Evolutionary conservation across 37 sponge, comb jelly and placozoan species (phyloP).

Genomic region (Halisarca cf. caerulea): DNA sequence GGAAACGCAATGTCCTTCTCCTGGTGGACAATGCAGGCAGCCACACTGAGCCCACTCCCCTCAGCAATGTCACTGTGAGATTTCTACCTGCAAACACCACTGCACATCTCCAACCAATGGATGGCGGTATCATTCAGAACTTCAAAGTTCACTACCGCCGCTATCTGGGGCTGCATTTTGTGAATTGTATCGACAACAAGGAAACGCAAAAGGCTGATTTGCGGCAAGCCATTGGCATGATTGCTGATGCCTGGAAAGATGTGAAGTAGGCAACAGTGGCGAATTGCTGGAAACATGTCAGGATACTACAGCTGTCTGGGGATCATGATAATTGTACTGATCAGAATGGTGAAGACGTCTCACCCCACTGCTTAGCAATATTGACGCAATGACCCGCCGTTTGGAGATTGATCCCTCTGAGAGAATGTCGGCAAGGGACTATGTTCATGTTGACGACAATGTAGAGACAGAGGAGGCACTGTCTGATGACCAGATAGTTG

Average conservation of each 20-base stretch:
- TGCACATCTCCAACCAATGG: constrained; percentile 24
- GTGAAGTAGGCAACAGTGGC: constrained; percentile 20
- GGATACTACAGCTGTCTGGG: not conserved
- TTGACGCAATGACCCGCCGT: not conserved
- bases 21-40: constrained; percentile 25
- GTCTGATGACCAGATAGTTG: constrained; percentile 32
- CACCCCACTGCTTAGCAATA: not conserved
- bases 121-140: constrained; percentile 21
- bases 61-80: not conserved
- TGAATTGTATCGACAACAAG: not conserved
- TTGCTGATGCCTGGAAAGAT: constrained; percentile 15
- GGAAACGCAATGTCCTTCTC: constrained; percentile 5
- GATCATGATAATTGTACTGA: not conserved
- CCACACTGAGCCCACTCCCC: not conserved
- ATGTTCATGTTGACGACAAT: not conserved
- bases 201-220: not conserved
- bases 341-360: not conserved
- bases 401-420: constrained; percentile 4
- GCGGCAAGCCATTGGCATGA: constrained; percentile 9
- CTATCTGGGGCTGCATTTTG: not conserved
- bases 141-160: constrained; percentile 15
- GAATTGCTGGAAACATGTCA: constrained; percentile 17
- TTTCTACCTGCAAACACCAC: constrained; percentile 28
- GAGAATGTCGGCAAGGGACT: constrained; percentile 11
- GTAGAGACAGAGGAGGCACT: constrained; percentile 18